A percentile compares a stretch with the other conserved stretches of the same genome.
Conservation (phyloP, 2,888 invertebrate genomes). For the Oscheius onirici region DNA sequence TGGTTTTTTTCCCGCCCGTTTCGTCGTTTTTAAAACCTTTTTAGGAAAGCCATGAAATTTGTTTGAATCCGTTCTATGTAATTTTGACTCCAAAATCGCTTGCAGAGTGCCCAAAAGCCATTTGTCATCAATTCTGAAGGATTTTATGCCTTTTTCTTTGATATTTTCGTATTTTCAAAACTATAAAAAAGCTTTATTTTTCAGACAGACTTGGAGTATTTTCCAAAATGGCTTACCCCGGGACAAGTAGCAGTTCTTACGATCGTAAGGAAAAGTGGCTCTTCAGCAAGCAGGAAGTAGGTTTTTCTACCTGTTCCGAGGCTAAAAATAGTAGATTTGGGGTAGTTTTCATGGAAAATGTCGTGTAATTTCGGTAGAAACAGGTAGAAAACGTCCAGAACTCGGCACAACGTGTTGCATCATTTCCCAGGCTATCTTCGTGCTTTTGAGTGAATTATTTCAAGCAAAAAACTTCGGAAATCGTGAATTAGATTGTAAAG, state of each 20-base stretch:
- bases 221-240: conserved; percentile 24
- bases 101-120: not conserved
- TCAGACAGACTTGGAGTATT: conserved; percentile 22
- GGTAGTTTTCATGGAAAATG: not conserved
- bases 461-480: too few species aligned
- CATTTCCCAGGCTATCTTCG: too few species aligned
- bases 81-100: not conserved
- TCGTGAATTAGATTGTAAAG: too few species aligned
- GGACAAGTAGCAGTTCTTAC: conserved; percentile 15
- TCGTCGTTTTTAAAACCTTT: not conserved
- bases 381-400: too few species aligned
- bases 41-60: not conserved
- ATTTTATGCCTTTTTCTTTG: not conserved
- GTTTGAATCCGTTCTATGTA: too few species aligned
- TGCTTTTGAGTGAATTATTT: too few species aligned
- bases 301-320: not conserved
- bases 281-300: conserved; percentile 61
- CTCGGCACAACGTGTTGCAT: too few species aligned
- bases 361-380: too few species aligned
- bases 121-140: not conserved
- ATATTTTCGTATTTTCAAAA: too few species aligned
- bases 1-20: not conserved
- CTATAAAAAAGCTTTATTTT: not conserved
- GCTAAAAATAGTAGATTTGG: too few species aligned
- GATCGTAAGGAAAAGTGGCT: conserved; percentile 52